These are phyloP conservation scores for Hydrocynus forskahlii DNA, from an alignment of 2,797 vertebrate species.

Conservation along the genomic window DNA sequence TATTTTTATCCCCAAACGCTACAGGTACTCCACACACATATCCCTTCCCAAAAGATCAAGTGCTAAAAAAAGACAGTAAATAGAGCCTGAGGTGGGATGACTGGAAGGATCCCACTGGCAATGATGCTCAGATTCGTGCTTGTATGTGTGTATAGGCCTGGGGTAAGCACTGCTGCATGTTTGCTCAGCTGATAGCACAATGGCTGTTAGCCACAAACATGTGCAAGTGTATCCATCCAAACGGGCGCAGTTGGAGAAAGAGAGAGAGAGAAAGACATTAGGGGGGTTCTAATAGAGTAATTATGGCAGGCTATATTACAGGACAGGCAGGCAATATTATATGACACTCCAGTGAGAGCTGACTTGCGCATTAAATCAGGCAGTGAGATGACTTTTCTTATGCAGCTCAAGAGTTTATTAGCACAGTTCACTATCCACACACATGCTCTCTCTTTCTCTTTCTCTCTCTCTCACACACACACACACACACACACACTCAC, in stretches of 20 bases:
- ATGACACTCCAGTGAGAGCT: background rate
- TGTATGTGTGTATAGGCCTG: slow-evolving; percentile 23
- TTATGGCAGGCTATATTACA: slow-evolving; percentile 26
- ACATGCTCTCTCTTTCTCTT: background rate
- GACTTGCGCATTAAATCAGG: slow-evolving; percentile 8
- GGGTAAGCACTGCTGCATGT: slow-evolving; percentile 48
- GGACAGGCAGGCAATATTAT: background rate
- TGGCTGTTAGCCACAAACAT: slow-evolving; percentile 49
- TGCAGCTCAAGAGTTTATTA: background rate
- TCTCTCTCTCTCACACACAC: too few relatives aligned
- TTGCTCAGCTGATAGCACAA: slow-evolving; percentile 59
- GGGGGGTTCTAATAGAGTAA: slow-evolving; percentile 9
- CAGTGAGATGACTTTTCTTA: background rate
- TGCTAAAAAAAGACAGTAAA: slow-evolving; percentile 3
- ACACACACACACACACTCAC: too few relatives aligned
- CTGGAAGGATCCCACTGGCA: slow-evolving; percentile 27
- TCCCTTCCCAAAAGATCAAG: slow-evolving; percentile 33
- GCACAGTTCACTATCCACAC: background rate
- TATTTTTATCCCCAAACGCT: slow-evolving; percentile 3
- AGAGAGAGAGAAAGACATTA: background rate
- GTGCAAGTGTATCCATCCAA: slow-evolving; percentile 26
- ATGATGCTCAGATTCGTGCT: slow-evolving; percentile 6
- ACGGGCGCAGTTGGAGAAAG: slow-evolving; percentile 21
- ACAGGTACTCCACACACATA: background rate
- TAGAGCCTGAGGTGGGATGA: slow-evolving; percentile 17